Percentiles rank a stretch among this genome's conserved stretches.
Evolutionary conservation across 1,140 invertebrate species (phyloP).

Genomic region (Telenomus remus): DNA sequence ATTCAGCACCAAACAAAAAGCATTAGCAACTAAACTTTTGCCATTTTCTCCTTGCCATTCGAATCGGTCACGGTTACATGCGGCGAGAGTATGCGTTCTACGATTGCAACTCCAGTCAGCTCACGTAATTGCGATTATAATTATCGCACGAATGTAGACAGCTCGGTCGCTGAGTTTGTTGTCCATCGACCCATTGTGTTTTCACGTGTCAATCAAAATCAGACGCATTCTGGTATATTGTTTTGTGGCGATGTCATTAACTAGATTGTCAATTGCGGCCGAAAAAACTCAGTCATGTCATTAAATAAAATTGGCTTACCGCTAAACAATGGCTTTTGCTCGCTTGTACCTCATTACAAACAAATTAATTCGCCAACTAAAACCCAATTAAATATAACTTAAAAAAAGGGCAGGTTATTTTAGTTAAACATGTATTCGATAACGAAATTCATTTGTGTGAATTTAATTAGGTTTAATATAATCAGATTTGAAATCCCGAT

Average conservation of each 20-base stretch:
- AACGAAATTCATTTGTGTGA: too few species aligned
- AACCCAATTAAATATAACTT: too few species aligned
- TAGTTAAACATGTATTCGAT: too few species aligned
- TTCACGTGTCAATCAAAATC: constrained; percentile 37
- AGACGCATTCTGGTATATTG: constrained; percentile 27
- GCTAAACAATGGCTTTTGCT: too few species aligned
- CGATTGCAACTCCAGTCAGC: background rate
- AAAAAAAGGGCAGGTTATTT: too few species aligned
- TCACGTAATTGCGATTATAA: constrained; percentile 27
- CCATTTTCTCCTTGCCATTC: constrained; percentile 9
- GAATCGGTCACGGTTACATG: background rate
- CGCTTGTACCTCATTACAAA: background rate
- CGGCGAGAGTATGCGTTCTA: background rate
- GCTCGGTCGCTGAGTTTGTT: constrained; percentile 7
- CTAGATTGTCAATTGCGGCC: constrained; percentile 9
- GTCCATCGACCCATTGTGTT: constrained; percentile 1
- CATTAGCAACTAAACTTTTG: constrained; percentile 22
- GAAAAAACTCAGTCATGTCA: background rate
- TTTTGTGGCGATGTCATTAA: constrained; percentile 29
- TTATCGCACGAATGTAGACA: constrained; percentile 8
- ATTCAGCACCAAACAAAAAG: background rate
- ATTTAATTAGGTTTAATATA: too few species aligned
- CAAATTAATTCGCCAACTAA: background rate
- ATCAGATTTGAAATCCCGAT: too few species aligned
- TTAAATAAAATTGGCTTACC: background rate